phyloP scores from a whole-genome alignment of 2,797 vertebrate species.

The Onychomys leucogaster region DNA sequence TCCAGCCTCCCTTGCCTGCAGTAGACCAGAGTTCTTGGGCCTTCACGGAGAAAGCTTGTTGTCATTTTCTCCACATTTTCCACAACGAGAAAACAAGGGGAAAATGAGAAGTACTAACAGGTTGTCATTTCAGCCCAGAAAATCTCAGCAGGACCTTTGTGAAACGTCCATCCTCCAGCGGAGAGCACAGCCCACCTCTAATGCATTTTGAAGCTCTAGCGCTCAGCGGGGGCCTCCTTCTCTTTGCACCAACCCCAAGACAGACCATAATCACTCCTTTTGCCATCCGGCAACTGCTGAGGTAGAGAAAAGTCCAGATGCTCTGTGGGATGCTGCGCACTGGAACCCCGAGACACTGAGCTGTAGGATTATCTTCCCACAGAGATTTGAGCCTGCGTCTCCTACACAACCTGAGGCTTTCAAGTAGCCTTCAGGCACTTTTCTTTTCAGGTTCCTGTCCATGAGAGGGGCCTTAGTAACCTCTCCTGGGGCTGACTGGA shows the following conservation, averaged over 20 bases:
- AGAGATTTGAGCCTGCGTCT: neutral
- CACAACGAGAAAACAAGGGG: conserved; percentile 7
- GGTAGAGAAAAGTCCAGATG: neutral
- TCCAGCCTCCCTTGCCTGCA: neutral
- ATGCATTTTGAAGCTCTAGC: neutral
- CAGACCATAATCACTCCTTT: neutral
- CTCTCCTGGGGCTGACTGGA: neutral
- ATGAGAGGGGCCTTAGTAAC: neutral
- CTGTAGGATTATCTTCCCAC: neutral
- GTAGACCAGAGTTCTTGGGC: neutral
- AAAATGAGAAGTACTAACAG: neutral
- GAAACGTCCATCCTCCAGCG: neutral
- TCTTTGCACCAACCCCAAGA: too few species aligned
- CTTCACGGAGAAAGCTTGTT: neutral
- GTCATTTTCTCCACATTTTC: conserved; percentile 50
- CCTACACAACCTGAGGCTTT: neutral
- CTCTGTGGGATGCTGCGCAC: neutral
- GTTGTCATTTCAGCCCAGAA: neutral
- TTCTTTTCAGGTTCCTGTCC: neutral
- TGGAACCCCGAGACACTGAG: neutral
- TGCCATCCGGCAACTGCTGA: neutral
- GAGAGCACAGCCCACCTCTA: neutral
- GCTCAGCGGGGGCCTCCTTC: neutral
- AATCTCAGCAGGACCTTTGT: conserved; percentile 2
- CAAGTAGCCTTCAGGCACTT: neutral